Evolutionary conservation across 2,797 vertebrate species (phyloP), one percentile per base, ranked within the genome.

Genomic region (Distichodus sexfasciatus): DNA sequence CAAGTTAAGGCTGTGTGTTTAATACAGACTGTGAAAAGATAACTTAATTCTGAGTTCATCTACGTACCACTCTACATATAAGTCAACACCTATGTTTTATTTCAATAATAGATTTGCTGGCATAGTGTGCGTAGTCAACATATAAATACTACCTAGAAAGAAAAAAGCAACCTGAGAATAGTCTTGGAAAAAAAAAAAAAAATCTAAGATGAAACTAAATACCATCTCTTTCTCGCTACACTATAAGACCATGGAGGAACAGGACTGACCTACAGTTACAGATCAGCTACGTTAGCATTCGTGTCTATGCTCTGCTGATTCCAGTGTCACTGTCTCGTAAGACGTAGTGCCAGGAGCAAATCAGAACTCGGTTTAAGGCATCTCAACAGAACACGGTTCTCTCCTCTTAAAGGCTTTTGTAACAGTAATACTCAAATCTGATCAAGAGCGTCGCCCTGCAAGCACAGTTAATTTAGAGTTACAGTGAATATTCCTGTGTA

Each of bases 361-460:
- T 81, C 75, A 76, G 75, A 76, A 47, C 76, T 82, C 77, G 33
- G 4, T 76, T 82, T 85, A 83, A 85, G 82, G 80, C 81, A 79
- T 78, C 64, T 31, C 31, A 50, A 53, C 63, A 15, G 14, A 36
- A 57, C 61, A 29, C 50, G 62, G 61, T 61, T 21, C 14, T 66
- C 48, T 14, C 38, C 28, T 33, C 29, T 66, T 50, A 71, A 59
- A 70, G 44, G 31, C 6, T 62, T 76, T 57, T 11, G 58, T 69
- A 55, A 17, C 28, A 51, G 64, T 63, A 74, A 75, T 68, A 69
- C 41, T 66, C 40, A 15, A 44, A 58, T 46, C 21, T 15, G 29
- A 47, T 43, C 3, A 40, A n/a, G n/a, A 51, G 36, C 33, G 14
- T 21, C 28, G n/a, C 35, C 48, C 50, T 44, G 44, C 24, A 69